A percentile compares a stretch with the other conserved stretches of the same genome.
Conservation (phyloP, 2,113 vertebrate genomes). For the Lepus americanus region DNA sequence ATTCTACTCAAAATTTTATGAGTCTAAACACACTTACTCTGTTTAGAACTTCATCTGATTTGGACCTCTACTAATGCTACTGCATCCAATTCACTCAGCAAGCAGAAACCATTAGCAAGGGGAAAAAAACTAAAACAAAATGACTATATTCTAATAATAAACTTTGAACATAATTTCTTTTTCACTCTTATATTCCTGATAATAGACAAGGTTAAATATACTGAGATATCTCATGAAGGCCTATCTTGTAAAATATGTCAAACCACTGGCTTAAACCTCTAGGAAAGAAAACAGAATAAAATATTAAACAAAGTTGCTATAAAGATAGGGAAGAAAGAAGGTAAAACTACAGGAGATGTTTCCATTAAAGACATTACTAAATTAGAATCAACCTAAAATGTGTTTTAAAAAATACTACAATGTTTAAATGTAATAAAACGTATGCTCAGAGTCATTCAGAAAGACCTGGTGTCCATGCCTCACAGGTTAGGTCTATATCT, state of each 20-base stretch:
- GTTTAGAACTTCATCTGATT: conserved; percentile 4
- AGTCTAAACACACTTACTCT: neutral
- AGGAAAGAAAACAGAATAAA: neutral
- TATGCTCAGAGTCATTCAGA: conserved; percentile 1
- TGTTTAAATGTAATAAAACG: neutral
- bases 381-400: neutral
- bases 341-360: neutral
- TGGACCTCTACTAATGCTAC: neutral
- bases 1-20: neutral
- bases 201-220: neutral
- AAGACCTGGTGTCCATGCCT: neutral
- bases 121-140: conserved; percentile 25
- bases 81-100: neutral
- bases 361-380: neutral
- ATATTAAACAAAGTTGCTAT: neutral
- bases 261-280: neutral
- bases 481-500: neutral
- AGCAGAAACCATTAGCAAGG: neutral
- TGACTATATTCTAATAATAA: neutral
- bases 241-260: conserved; percentile 5
- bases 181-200: neutral
- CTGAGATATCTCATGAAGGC: neutral
- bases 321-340: neutral
- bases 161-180: neutral
- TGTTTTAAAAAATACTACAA: neutral